Evolutionary conservation across 2,113 vertebrate species (phyloP), one percentile per base, ranked within the genome.

Genomic region (Tragelaphus buxtoni): DNA sequence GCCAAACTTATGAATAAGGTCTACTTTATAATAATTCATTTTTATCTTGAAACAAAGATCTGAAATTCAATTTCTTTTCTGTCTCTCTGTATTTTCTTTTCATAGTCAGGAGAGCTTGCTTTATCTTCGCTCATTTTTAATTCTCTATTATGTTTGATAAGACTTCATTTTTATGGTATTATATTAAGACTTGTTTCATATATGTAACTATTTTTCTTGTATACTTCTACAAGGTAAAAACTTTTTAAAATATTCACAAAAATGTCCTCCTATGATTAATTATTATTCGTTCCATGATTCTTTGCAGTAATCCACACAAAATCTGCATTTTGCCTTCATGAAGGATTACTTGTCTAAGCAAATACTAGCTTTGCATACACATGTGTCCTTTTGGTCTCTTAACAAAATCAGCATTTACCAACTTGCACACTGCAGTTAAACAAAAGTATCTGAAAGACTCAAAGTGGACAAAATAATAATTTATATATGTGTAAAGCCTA

Each of bases 41-140:
- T 98, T 10, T 92, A 97, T 96, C 77, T 98, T 97, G 83, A 98
- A 98, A 98, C 72, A 98, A 98, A 96, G 58, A 93, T 86, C 93
- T 97, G 55, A 92, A 98, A 98, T 98, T 95, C 55, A 98, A 35
- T 96, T 98, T 97, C 39, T 96, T 97, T 88, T 95, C 56, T 95
- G 49, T 97, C 77, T 60, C 3, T 7, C 24, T 95, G 65, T 93
- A 97, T 97, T 98, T 98, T 55, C 92, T 89, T 97, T 91, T 74
- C 58, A 81, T 84, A 91, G 49, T 47, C 32, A 95, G 85, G 56
- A 97, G 95, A 96, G 35, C 56, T 90, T 94, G 83, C 77, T 91
- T 97, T 96, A 87, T 63, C 86, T 97, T 98, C 55, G 53, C 74
- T 91, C 93, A 93, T 90, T 91, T 95, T 97, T 91, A 98, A 97